phyloP scores from a whole-genome alignment of 2,113 vertebrate genomes.

The Benitochromis conjunctus region DNA sequence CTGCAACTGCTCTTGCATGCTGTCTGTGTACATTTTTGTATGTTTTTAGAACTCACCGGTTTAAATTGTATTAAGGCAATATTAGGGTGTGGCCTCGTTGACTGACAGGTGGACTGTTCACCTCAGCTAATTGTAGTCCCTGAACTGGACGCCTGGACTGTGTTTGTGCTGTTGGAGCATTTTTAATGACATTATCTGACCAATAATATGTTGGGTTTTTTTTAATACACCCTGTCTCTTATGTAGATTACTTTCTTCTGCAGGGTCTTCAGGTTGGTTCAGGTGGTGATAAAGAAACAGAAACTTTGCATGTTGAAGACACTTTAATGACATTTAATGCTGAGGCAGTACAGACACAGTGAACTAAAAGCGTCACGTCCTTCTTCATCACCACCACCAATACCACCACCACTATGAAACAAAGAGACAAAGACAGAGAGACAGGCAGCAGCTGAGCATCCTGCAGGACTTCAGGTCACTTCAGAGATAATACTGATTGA shows the following conservation, averaged over 20 bases:
- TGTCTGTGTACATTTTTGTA: background rate
- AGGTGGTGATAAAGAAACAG: background rate
- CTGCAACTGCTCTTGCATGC: too few species aligned
- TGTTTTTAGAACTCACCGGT: background rate
- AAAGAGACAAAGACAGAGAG: conserved; percentile 25
- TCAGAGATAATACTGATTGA: conserved; percentile 54
- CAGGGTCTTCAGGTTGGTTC: background rate
- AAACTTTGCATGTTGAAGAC: conserved; percentile 7
- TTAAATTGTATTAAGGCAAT: background rate
- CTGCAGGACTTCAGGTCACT: conserved; percentile 54
- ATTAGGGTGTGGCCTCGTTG: background rate
- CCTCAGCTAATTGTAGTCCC: background rate
- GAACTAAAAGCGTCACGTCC: conserved; percentile 35
- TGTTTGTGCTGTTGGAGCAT: background rate
- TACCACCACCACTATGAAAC: conserved; percentile 2
- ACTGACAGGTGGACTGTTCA: background rate
- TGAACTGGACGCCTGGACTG: background rate
- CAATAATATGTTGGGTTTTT: background rate
- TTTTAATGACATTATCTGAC: background rate
- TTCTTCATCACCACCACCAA: background rate
- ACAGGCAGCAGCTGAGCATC: conserved; percentile 6
- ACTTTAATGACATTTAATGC: conserved; percentile 56
- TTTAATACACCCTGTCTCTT: background rate
- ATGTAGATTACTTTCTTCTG: background rate
- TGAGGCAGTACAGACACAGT: conserved; percentile 63